Base-by-base conservation (phyloP, 2,888 invertebrate species). In the Prosopocoilus inquinatus region DNA sequence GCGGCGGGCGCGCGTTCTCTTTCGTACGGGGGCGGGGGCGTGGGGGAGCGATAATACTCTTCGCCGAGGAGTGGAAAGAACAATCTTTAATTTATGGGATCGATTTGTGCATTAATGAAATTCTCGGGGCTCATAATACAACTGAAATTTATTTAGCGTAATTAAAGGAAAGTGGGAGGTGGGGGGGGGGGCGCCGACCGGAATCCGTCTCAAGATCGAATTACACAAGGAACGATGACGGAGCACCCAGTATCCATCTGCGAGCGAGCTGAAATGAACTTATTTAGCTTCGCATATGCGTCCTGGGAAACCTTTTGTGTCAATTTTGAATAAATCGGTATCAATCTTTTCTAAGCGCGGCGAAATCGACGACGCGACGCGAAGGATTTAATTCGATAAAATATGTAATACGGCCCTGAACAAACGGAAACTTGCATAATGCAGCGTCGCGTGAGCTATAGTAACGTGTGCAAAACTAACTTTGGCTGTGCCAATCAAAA, bases 111-210 rank as follows among this genome's bases (percentile, higher is more conserved):
- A 41, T 41, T 41, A 41, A 41, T 11, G 41, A 41, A 41, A 41
- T 41, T 41, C 41, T 15, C 16, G 1, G 16, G 16, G 41, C 41
- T 16, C 41, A 15, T 41, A 41, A 41, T 41, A 41, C 12, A 41
- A 41, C 13, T 41, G 41, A 41, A 41, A 41, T 41, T 41, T 41
- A 41, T 41, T 41, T 41, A 41, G 41, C 41, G 41, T 41, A 41
- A 41, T 41, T 41, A 15, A 13, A 15, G 9, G 16, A 7, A 9
- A 41, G 12, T 13, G 41, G 41, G 15, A 4, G 41, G 9, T 7
- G 41, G 3, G 15, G 12, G 15, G 41, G 41, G 15, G 5, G 41
- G 9, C 12, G 41, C 13, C 12, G 16, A 41, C 13, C 41, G 41
- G 16, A 41, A 41, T 41, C 41, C n/a, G 41, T 41, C 7, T 41